phyloP scores from a whole-genome alignment of 2,797 vertebrate genomes.

The Acanthurus leucopareius region DNA sequence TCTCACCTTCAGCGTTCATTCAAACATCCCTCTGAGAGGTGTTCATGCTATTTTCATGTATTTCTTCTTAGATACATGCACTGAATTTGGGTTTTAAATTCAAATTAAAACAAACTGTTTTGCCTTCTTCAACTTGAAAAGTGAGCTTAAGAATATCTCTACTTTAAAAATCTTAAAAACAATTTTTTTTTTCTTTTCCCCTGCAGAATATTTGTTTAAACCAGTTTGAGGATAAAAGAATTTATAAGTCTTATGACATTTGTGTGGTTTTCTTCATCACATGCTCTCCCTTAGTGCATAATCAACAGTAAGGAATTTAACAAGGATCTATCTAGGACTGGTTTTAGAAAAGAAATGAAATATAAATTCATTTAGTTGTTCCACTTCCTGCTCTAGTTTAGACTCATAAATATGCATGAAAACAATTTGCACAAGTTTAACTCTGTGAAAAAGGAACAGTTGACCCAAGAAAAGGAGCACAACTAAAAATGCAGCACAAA shows the following conservation, averaged over 20 bases:
- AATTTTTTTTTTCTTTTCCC: no score
- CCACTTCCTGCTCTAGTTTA: no score
- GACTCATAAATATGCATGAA: neutral
- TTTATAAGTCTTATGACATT: no score
- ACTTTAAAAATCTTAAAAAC: no score
- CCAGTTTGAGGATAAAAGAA: no score
- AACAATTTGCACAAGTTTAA: neutral
- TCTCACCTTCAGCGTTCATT: slow-evolving; percentile 43
- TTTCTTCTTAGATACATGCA: neutral
- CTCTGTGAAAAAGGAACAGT: neutral
- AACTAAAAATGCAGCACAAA: neutral
- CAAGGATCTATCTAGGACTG: no score
- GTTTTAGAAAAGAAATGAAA: neutral
- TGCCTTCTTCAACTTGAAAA: neutral
- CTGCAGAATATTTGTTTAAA: no score
- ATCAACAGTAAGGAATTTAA: no score
- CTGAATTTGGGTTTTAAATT: neutral
- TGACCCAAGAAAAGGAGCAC: neutral
- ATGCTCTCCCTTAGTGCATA: no score
- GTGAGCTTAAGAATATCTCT: neutral
- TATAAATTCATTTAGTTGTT: neutral
- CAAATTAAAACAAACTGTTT: neutral
- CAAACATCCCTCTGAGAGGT: slow-evolving; percentile 32
- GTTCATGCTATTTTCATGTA: slow-evolving; percentile 10
- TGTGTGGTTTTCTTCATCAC: no score